phyloP scores from a whole-genome alignment of 2,113 vertebrate species.

The Phalacrocorax carbo region DNA sequence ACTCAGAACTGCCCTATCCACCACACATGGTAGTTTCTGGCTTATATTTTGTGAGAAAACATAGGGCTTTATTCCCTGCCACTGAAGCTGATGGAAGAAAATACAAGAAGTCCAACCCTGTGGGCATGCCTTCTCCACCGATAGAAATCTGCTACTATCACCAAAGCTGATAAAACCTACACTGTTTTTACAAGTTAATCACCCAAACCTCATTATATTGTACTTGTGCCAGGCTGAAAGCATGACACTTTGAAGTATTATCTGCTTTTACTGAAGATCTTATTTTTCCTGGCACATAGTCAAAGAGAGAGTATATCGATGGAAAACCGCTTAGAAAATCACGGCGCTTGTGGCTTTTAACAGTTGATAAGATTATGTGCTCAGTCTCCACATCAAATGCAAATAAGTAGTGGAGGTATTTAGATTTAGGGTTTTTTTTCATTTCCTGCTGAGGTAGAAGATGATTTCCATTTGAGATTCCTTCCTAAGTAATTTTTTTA shows the following conservation, averaged over 20 bases:
- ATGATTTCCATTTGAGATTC: background rate
- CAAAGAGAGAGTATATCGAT: background rate
- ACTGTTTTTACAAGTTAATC: background rate
- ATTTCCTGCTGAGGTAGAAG: background rate
- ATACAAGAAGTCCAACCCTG: background rate
- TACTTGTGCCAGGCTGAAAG: background rate
- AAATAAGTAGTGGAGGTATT: background rate
- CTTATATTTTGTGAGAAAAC: background rate
- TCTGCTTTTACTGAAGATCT: background rate
- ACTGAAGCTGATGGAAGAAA: background rate
- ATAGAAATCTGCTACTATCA: background rate
- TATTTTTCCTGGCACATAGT: background rate
- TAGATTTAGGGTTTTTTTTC: background rate
- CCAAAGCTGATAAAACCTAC: background rate
- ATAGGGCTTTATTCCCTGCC: background rate
- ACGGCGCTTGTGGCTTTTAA: background rate
- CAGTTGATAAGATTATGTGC: background rate
- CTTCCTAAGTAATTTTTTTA: background rate
- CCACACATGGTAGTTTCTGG: background rate
- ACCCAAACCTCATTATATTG: background rate
- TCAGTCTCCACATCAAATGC: background rate
- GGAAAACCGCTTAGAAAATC: background rate
- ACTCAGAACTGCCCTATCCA: background rate
- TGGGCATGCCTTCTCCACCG: background rate
- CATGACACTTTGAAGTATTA: background rate